Conservation (phyloP, 2,113 vertebrate species). For the Dinomys branickii region DNA sequence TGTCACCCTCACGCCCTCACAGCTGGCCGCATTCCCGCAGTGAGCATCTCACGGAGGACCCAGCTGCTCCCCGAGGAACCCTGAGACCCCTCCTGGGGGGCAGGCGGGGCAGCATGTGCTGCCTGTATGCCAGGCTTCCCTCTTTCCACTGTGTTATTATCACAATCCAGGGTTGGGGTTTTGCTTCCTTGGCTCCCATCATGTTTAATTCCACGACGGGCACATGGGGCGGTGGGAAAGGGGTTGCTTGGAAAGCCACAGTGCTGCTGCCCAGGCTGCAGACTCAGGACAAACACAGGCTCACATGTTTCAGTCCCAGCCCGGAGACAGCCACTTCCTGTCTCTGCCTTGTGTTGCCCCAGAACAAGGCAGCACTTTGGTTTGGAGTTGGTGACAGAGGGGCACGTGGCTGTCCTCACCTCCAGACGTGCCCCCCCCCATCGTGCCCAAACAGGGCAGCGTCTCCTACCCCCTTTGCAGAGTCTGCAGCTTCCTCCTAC, state of each 20-base stretch:
- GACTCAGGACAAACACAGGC: not conserved
- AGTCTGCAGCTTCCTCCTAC: not conserved
- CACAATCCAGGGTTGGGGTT: not conserved
- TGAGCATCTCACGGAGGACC: not conserved
- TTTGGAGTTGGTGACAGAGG: not conserved
- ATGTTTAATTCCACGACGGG: constrained; percentile 13
- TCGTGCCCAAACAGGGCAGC: not conserved
- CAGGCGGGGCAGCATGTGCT: not conserved
- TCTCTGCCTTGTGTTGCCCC: not conserved
- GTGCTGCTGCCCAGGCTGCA: not conserved
- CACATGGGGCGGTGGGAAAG: not conserved
- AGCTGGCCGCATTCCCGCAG: fast-evolving
- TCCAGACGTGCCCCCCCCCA: not conserved
- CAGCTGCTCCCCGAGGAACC: not conserved
- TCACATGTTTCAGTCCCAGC: not conserved
- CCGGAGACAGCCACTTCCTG: constrained; percentile 28
- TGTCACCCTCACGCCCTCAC: not conserved
- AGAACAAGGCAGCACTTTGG: not conserved
- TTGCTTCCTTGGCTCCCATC: not conserved
- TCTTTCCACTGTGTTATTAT: not conserved
- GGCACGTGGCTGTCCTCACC: not conserved
- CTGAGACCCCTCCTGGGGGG: not conserved
- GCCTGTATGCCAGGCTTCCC: not conserved
- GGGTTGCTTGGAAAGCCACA: constrained; percentile 42
- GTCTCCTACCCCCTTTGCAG: not conserved